Evolutionary conservation across 1,140 invertebrate genomes (phyloP).

Genomic region (Apolygus lucorum): DNA sequence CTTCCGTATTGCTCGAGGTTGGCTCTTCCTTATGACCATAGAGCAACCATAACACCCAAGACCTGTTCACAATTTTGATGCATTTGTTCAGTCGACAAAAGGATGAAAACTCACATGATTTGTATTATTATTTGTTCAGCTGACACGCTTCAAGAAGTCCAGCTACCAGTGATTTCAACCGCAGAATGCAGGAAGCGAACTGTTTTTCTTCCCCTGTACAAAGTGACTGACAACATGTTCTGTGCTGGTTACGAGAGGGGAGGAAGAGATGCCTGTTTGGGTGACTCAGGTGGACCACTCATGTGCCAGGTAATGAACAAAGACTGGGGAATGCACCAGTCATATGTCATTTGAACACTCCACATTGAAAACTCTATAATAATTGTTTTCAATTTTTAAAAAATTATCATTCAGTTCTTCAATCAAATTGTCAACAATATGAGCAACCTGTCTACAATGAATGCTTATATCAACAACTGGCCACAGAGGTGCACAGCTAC

Average conservation of each 20-base stretch:
- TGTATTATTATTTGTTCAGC: constrained; percentile 43
- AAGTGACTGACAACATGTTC: constrained; percentile 81
- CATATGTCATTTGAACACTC: background rate
- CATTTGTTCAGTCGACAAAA: too few relatives aligned
- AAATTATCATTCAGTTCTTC: too few relatives aligned
- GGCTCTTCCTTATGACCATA: too few relatives aligned
- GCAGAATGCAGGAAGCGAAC: constrained; percentile 70
- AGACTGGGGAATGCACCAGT: background rate
- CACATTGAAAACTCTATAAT: background rate
- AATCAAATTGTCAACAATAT: too few relatives aligned
- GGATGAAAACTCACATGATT: background rate
- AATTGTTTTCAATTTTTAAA: background rate
- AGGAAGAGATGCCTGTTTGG: constrained; percentile 71
- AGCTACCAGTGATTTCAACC: constrained; percentile 72
- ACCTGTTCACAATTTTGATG: too few relatives aligned
- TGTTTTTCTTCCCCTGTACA: constrained; percentile 64
- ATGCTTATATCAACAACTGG: too few relatives aligned
- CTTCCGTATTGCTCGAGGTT: too few relatives aligned
- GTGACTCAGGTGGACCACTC: constrained; percentile 80
- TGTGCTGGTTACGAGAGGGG: constrained; percentile 70
- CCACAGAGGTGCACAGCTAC: too few relatives aligned
- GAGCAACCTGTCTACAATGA: too few relatives aligned
- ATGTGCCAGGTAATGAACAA: constrained; percentile 47
- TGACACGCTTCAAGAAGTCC: constrained; percentile 77
- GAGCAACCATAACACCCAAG: too few relatives aligned